Percentiles rank a stretch among this genome's conserved stretches.
Evolutionary conservation across 2,113 vertebrate genomes (phyloP).

Genomic region (Abramis brama): DNA sequence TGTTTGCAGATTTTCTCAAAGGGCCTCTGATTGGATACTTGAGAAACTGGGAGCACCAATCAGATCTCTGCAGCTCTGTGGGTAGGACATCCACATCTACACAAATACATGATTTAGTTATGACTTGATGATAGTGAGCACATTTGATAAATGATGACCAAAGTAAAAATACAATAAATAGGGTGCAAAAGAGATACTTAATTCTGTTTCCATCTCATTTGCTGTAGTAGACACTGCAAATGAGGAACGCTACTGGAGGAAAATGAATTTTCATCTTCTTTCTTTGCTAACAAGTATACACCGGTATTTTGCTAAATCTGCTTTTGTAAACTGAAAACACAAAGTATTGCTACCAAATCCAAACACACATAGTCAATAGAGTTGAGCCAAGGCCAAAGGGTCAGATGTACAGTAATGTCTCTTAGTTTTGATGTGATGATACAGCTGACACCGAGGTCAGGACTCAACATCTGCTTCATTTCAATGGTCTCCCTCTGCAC

Average conservation of each 20-base stretch:
- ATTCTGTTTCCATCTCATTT: constrained; percentile 11
- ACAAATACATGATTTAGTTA: not conserved
- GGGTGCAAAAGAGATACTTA: not conserved
- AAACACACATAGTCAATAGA: not conserved
- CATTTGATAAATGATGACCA: constrained; percentile 6
- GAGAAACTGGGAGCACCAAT: constrained; percentile 5
- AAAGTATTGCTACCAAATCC: too few species aligned
- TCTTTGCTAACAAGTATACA: constrained; percentile 1
- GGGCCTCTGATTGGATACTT: constrained; percentile 2
- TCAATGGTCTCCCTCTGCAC: not conserved
- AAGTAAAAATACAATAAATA: constrained; percentile 1
- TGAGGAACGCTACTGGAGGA: not conserved
- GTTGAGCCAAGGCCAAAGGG: not conserved
- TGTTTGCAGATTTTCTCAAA: constrained; percentile 14
- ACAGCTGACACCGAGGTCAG: not conserved
- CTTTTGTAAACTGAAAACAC: too few species aligned
- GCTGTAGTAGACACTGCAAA: not conserved
- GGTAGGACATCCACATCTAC: constrained; percentile 7
- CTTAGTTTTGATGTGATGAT: constrained; percentile 1
- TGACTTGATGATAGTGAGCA: not conserved
- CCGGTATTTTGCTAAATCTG: not conserved
- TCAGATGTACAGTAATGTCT: not conserved
- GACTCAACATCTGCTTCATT: not conserved
- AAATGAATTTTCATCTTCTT: not conserved
- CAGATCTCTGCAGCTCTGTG: not conserved